These are phyloP conservation scores for Halictus rubicundus DNA, from an alignment of 1,140 invertebrate genomes.

Conservation along the genomic window DNA sequence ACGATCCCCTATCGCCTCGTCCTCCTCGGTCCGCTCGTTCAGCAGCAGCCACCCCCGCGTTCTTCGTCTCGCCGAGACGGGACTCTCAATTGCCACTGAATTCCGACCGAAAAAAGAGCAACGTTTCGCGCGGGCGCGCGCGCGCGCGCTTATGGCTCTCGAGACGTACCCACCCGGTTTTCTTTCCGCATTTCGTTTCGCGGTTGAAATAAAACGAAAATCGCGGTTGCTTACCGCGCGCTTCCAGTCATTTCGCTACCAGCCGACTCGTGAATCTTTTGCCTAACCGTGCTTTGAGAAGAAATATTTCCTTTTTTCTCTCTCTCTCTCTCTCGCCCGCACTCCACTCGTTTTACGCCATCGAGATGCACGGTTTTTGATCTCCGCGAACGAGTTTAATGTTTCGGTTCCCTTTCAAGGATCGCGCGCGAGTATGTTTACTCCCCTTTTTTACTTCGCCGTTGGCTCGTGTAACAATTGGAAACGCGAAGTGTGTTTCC, in stretches of 20 bases:
- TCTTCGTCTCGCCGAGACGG: constrained; percentile 20
- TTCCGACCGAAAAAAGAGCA: constrained; percentile 47
- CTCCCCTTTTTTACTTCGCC: background rate
- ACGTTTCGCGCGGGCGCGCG: no score
- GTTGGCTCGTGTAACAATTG: constrained; percentile 8
- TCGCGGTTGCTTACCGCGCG: constrained; percentile 4
- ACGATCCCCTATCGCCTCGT: constrained; percentile 24
- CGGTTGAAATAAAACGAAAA: constrained; percentile 10
- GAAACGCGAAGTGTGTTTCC: background rate
- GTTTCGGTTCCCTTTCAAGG: background rate
- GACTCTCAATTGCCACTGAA: constrained; percentile 52
- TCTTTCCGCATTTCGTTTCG: constrained; percentile 12
- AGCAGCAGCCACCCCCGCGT: constrained; percentile 1
- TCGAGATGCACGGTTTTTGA: background rate
- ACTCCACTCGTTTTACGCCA: background rate
- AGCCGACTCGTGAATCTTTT: constrained; percentile 14
- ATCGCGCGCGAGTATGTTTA: background rate
- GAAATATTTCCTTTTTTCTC: background rate
- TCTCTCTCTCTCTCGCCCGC: background rate
- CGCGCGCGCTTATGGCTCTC: constrained; percentile 10
- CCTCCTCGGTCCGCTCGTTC: background rate
- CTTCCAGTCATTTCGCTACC: background rate
- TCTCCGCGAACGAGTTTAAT: background rate
- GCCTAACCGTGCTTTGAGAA: background rate
- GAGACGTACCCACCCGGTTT: constrained; percentile 20